Percentiles rank a stretch among this genome's conserved stretches.
phyloP scores from a whole-genome alignment of 2,888 invertebrate genomes.

The Plebejus melissa region DNA sequence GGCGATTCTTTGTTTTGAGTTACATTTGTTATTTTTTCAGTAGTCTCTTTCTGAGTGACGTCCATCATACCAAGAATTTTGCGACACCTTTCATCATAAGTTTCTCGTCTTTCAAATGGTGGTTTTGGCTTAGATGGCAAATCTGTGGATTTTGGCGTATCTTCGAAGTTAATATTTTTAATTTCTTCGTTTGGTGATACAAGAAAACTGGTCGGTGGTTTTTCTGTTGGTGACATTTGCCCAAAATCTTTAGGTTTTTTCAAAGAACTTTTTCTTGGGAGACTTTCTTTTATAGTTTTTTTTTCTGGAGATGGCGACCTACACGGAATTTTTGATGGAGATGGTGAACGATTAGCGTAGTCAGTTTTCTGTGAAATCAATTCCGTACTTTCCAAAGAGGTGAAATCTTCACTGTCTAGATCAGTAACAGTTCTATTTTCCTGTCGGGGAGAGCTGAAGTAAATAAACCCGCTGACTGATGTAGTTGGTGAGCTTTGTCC shows the following conservation, averaged over 20 bases:
- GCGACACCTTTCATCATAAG: slow-evolving; percentile 85
- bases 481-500: slow-evolving; percentile 77
- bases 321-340: slow-evolving; percentile 67
- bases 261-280: slow-evolving; percentile 69
- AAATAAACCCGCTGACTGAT: slow-evolving; percentile 76
- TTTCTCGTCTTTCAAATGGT: slow-evolving; percentile 82
- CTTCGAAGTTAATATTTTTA: slow-evolving; percentile 42
- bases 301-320: slow-evolving; percentile 65
- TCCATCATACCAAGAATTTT: slow-evolving; percentile 83
- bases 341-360: slow-evolving; percentile 45
- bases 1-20: slow-evolving; percentile 43
- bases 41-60: slow-evolving; percentile 49
- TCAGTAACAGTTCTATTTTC: slow-evolving; percentile 58
- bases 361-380: slow-evolving; percentile 25
- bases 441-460: slow-evolving; percentile 56
- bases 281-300: slow-evolving; percentile 51
- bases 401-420: slow-evolving; percentile 54
- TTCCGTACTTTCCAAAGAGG: slow-evolving; percentile 42
- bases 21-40: slow-evolving; percentile 39
- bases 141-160: slow-evolving; percentile 50
- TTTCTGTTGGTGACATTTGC: slow-evolving; percentile 57
- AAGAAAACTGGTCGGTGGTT: slow-evolving; percentile 62
- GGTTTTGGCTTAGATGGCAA: slow-evolving; percentile 70
- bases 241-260: slow-evolving; percentile 57
- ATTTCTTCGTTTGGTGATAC: slow-evolving; percentile 59